Conservation (phyloP, 2,797 vertebrate genomes). For the Mormyrus hasselquistii region DNA sequence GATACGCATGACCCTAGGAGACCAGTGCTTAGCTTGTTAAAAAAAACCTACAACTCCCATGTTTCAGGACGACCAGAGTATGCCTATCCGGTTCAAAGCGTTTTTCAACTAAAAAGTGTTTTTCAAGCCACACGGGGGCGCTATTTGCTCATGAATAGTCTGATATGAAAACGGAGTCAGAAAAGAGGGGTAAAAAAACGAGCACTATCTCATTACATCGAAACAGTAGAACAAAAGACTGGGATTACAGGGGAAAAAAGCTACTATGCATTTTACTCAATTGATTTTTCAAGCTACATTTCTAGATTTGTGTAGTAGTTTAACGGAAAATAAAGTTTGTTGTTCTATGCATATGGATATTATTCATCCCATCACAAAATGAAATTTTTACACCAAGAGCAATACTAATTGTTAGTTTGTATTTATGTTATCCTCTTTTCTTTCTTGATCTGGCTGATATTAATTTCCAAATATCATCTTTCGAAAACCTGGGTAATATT, state of each 20-base stretch:
- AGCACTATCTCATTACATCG: background rate
- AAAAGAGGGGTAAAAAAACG: background rate
- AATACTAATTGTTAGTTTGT: background rate
- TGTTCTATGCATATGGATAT: background rate
- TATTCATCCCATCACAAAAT: background rate
- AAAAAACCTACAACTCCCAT: background rate
- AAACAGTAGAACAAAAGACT: background rate
- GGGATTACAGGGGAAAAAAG: background rate
- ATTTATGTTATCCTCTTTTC: background rate
- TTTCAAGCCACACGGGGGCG: conserved; percentile 40
- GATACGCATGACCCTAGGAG: background rate
- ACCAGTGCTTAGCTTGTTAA: background rate
- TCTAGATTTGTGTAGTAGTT: background rate
- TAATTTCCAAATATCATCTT: background rate
- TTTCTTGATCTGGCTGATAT: background rate
- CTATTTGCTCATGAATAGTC: conserved; percentile 33
- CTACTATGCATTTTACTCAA: background rate
- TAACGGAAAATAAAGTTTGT: background rate
- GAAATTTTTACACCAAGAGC: background rate
- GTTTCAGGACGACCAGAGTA: background rate
- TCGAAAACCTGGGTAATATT: background rate
- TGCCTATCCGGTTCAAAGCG: background rate
- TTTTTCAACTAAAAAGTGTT: background rate
- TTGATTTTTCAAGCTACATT: background rate
- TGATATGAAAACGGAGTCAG: background rate